Conservation (phyloP, 2,888 invertebrate species). For the Geotrupes spiniger region DNA sequence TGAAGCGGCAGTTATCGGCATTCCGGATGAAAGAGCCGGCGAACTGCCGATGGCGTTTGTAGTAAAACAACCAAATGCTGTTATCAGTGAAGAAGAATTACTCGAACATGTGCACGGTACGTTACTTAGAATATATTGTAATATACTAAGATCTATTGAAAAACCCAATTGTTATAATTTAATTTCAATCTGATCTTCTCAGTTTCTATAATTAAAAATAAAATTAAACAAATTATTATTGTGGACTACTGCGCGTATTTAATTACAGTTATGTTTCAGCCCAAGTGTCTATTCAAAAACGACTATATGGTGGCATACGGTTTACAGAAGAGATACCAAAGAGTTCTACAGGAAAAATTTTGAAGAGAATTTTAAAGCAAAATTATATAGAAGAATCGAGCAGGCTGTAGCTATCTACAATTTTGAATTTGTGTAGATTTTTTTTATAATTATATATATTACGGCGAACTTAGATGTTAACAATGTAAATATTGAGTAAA, state of each 20-base stretch:
- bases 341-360: constrained; percentile 51
- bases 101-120: constrained; percentile 49
- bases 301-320: constrained; percentile 62
- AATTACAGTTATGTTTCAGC: constrained; percentile 1
- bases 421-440: no score
- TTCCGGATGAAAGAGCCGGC: constrained; percentile 68
- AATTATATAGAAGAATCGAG: background rate
- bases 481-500: no score
- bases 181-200: no score
- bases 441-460: no score
- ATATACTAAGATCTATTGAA: background rate
- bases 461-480: no score
- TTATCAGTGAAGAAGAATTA: constrained; percentile 50
- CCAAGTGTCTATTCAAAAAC: constrained; percentile 64
- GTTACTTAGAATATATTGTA: no score
- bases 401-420: no score
- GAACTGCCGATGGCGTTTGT: constrained; percentile 76
- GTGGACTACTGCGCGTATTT: no score
- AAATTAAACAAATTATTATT: no score
- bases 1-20: constrained; percentile 80
- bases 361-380: constrained; percentile 42
- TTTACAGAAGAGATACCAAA: constrained; percentile 54
- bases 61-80: constrained; percentile 57
- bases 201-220: no score
- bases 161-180: background rate